Base-by-base conservation (phyloP, 2,888 invertebrate species). In the Lamellibrachia columna region DNA sequence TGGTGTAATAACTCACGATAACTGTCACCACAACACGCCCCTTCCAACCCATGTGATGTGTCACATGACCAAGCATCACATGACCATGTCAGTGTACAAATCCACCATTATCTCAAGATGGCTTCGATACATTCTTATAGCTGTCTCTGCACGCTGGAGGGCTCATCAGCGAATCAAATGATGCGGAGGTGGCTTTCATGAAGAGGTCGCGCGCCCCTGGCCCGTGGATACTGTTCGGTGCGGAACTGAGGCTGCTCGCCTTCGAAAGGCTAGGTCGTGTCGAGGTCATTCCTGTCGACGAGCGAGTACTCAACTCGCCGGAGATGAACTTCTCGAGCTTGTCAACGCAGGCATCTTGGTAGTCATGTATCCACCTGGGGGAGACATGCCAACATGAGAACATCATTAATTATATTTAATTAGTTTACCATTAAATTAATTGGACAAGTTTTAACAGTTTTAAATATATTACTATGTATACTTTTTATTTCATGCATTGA, bases 291-390 rank as follows among this genome's bases (percentile, higher is more conserved):
- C 91, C 90, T 52, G 91, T 92, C 15, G 75, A n/a, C 2, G 75
- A 75, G 75, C 75, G 75, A 75, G 93, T 93, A 22, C 91, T 92
- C 53, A 92, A 40, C 9, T 95, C 95, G n/a, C 95, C 95, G 52
- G 95, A 95, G 1, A 99, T 98, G 97, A 99, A 99, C 98, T 99
- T 98, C 97, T 99, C 99, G 95, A 99, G 97, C 97, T 99, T 99
- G 97, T 99, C 99, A 96, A 99, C 99, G 97, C 99, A 99, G 3
- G 99, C 99, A 96, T 99, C 99, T 97, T 99, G 99, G 96, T 99
- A 99, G 96, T 99, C 99, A 96, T 99, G 99, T 95, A 99, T 99
- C 99, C 99, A 99, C 95, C 97, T 96, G 94, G 40, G 92, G n/a
- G n/a, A 15, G 75, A 22, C 15, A 75, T 22, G n/a, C 22, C 75